These are phyloP conservation scores for Cebidichthys violaceus DNA, from an alignment of 2,113 vertebrate species.

Conservation along the genomic window DNA sequence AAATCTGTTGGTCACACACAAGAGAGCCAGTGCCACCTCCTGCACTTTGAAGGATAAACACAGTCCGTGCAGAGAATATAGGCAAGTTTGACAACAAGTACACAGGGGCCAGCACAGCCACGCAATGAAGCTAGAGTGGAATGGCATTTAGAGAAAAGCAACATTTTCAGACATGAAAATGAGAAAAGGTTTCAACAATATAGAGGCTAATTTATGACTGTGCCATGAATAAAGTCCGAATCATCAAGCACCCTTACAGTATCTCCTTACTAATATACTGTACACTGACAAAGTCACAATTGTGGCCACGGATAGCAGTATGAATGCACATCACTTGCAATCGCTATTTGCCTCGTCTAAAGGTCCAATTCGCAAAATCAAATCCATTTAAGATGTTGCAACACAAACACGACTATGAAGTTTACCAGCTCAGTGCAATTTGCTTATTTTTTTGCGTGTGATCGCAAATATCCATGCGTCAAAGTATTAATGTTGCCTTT, in stretches of 20 bases:
- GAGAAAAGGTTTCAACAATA: neutral
- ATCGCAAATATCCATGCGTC: too few relatives aligned
- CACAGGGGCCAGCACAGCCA: neutral
- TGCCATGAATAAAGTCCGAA: neutral
- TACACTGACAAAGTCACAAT: neutral
- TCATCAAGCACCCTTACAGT: neutral
- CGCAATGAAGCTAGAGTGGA: neutral
- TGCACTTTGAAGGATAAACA: conserved; percentile 44
- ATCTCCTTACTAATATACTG: neutral
- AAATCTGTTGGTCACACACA: conserved; percentile 51
- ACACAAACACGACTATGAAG: neutral
- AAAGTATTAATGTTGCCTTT: neutral
- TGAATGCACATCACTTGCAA: neutral
- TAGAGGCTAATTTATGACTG: neutral
- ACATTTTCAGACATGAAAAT: neutral
- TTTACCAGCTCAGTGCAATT: neutral
- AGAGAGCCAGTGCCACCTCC: conserved; percentile 34
- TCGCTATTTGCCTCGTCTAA: neutral
- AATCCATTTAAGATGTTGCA: neutral
- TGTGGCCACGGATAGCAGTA: neutral
- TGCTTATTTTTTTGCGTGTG: neutral
- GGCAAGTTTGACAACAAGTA: neutral
- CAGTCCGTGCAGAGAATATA: conserved; percentile 3
- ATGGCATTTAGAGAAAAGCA: neutral
- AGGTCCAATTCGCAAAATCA: neutral